Conservation (phyloP, 23 tunicate genomes). For the Botrylloides violaceus region DNA sequence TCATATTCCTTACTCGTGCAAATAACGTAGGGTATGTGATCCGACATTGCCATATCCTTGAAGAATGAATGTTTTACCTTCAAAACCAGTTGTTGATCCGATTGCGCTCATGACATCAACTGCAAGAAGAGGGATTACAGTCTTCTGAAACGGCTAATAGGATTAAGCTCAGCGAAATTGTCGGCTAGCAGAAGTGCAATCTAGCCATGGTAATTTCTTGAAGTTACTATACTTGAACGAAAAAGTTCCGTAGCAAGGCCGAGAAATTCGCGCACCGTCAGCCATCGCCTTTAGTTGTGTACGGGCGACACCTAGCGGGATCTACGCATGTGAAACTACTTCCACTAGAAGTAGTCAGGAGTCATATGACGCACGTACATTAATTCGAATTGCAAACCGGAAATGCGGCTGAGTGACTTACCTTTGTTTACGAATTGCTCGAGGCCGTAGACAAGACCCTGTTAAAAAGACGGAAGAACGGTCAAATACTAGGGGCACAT, state of each 20-base stretch:
- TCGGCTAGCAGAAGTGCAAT: not conserved
- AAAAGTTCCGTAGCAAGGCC: not conserved
- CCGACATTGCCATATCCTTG: constrained; percentile 99
- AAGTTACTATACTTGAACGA: too few relatives aligned
- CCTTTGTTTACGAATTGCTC: constrained; percentile 94
- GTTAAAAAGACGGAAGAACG: too few relatives aligned
- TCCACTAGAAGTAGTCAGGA: too few relatives aligned
- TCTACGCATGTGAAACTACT: too few relatives aligned
- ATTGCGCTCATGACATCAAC: constrained; percentile 80
- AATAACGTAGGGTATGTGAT: constrained; percentile 83
- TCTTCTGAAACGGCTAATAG: not conserved
- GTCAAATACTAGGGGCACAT: too few relatives aligned
- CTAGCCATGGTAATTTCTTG: constrained; percentile 5
- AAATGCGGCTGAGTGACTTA: too few relatives aligned
- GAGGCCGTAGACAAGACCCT: constrained; percentile 95
- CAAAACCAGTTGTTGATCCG: constrained; percentile 80
- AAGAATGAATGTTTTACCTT: constrained; percentile 87
- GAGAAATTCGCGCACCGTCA: too few relatives aligned
- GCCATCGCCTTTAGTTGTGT: too few relatives aligned
- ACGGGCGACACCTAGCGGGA: too few relatives aligned
- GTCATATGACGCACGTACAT: too few relatives aligned
- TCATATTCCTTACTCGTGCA: constrained; percentile 66
- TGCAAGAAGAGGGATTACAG: too few relatives aligned
- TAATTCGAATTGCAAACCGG: too few relatives aligned
- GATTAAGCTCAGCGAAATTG: not conserved